phyloP scores from a whole-genome alignment of 2,888 invertebrate species.

The Frankliniella intonsa region DNA sequence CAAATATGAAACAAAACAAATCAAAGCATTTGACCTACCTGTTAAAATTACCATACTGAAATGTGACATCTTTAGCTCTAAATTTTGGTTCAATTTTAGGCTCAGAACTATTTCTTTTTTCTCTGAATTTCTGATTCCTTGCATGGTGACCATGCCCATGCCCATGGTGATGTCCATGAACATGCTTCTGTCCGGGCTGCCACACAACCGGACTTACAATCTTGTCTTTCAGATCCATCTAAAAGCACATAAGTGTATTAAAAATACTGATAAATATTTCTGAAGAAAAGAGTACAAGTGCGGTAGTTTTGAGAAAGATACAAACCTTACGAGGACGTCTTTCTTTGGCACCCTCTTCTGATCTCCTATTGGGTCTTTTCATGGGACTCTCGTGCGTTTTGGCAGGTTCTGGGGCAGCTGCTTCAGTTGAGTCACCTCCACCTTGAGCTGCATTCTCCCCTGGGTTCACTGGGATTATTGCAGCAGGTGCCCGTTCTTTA shows the following conservation, averaged over 20 bases:
- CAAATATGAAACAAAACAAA: constrained; percentile 11
- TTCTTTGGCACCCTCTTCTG: neutral
- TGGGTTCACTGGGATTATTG: neutral
- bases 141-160: constrained; percentile 32
- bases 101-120: constrained; percentile 32
- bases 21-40: constrained; percentile 49
- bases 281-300: no score
- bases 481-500: neutral
- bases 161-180: neutral
- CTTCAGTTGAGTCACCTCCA: neutral
- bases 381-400: neutral
- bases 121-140: constrained; percentile 28
- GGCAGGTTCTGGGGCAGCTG: constrained; percentile 2
- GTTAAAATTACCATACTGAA: constrained; percentile 95
- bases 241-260: neutral
- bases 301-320: neutral
- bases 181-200: constrained; percentile 62
- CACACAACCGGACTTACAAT: constrained; percentile 90
- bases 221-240: constrained; percentile 74
- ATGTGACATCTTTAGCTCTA: constrained; percentile 70
- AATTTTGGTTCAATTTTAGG: constrained; percentile 58
- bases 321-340: neutral
- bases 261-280: neutral
- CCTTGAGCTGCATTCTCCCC: neutral
- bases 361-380: constrained; percentile 2